Base-by-base conservation (phyloP, 2,113 vertebrate species). In the Agelaius phoeniceus region DNA sequence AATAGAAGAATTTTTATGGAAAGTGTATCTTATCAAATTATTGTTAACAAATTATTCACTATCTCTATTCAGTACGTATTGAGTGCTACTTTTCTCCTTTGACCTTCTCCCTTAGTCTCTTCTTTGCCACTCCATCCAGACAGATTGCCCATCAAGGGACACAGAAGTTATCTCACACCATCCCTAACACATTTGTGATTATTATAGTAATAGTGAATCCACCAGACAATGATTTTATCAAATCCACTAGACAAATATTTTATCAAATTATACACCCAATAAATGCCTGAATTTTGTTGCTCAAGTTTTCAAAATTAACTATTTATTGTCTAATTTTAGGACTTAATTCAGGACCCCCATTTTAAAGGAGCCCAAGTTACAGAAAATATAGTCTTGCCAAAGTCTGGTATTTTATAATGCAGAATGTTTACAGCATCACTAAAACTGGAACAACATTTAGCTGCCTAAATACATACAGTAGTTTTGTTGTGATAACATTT, bases 81-180 rank as follows among this genome's bases (percentile, higher is more conserved):
- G 11, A 80, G 6, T 31, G 19, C 46, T 39, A 14, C 16, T 73
- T 83, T 90, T 41, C 12, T 79, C 13, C 19, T 66, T 48, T 83
- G 16, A 67, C 37, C 33, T 44, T 18, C 17, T 16, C 13, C 3
- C 5, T 83, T 41, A 52, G 21, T 41, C 2, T 43, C 15, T 8
- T 63, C 31, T 93, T 63, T 79, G 33, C 28, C 24, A 59, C 26
- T 72, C 10, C 10, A 66, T 76, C 33, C 55, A n/a, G 20, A 52
- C 28, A 61, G 12, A 43, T 24, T 54, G 8, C 8, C 51, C 16
- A 24, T 1, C 1, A 1, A 2, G 4, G 15, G n/a, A 87, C 31
- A 65, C 13, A 49, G 27, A 86, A 62, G 20, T 54, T 61, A n/a
- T 28, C 46, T 85, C 67, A 79, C 15, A 26, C 6, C 44, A 23